Evolutionary conservation across 92 coral and sea anemone genomes (phyloP).

Genomic region (Micromussa lordhowensis): DNA sequence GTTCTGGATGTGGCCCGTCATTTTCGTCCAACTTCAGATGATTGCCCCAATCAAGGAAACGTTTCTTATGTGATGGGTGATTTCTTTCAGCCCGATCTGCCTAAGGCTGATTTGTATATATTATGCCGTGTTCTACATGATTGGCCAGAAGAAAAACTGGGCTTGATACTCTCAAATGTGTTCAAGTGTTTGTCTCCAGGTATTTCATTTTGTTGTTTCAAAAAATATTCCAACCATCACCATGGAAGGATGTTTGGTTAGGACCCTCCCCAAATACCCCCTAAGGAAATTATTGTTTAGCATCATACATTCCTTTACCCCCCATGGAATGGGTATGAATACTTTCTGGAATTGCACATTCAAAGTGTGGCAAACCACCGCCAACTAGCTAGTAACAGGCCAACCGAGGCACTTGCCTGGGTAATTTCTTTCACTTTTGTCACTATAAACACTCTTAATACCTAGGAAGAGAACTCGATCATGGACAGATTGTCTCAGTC

Average conservation of each 20-base stretch:
- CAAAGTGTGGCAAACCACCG: too few relatives aligned
- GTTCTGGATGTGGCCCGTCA: slow-evolving; percentile 65
- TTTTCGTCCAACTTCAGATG: slow-evolving; percentile 62
- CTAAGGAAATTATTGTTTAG: not conserved
- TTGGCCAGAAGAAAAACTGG: slow-evolving; percentile 77
- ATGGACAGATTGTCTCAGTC: too few relatives aligned
- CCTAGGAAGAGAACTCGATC: too few relatives aligned
- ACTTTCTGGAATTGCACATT: too few relatives aligned
- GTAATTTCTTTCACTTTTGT: too few relatives aligned
- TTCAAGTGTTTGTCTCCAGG: slow-evolving; percentile 76
- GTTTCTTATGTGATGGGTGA: slow-evolving; percentile 72
- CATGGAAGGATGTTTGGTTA: too few relatives aligned
- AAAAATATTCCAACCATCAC: too few relatives aligned
- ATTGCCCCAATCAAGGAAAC: slow-evolving; percentile 78
- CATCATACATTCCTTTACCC: not conserved
- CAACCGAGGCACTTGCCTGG: too few relatives aligned
- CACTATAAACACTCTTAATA: too few relatives aligned
- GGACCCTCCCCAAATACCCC: not conserved
- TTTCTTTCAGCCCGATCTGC: slow-evolving; percentile 74
- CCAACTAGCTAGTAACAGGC: too few relatives aligned
- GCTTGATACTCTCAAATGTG: slow-evolving; percentile 60
- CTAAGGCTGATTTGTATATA: slow-evolving; percentile 79
- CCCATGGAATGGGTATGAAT: too few relatives aligned
- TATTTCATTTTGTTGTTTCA: slow-evolving; percentile 4
- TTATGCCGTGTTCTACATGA: slow-evolving; percentile 68